Evolutionary conservation across 2,113 vertebrate genomes (phyloP).

Genomic region (Hippocampus abdominalis): DNA sequence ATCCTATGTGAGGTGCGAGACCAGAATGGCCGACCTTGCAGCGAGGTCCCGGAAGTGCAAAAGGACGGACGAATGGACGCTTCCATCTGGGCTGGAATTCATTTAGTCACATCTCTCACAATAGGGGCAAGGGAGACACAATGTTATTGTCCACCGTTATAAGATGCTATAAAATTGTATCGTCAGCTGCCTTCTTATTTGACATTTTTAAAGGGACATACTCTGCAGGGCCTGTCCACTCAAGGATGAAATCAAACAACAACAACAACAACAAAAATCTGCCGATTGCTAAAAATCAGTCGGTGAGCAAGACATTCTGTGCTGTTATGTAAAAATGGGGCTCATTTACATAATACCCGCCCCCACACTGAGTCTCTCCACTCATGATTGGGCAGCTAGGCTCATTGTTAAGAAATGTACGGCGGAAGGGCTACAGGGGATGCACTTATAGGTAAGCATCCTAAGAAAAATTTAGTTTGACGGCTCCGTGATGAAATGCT

Average conservation of each 20-base stretch:
- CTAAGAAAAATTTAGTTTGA: not conserved
- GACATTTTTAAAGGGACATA: too few relatives aligned
- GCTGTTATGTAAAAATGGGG: not conserved
- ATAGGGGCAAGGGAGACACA: slow-evolving; percentile 9
- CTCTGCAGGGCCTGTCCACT: not conserved
- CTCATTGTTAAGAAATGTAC: not conserved
- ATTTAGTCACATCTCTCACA: slow-evolving; percentile 22
- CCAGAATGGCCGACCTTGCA: slow-evolving; percentile 15
- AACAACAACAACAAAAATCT: not conserved
- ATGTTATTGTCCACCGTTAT: slow-evolving; percentile 1
- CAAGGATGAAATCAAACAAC: not conserved
- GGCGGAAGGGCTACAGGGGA: not conserved
- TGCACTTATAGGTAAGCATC: too few relatives aligned
- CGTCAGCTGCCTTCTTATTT: not conserved
- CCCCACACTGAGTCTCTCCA: not conserved
- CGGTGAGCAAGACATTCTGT: not conserved
- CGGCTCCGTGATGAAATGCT: not conserved
- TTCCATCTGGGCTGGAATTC: slow-evolving; percentile 30
- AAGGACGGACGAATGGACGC: not conserved
- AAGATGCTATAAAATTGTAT: not conserved
- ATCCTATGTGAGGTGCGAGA: slow-evolving; percentile 19
- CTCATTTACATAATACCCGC: not conserved
- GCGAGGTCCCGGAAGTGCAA: slow-evolving; percentile 6
- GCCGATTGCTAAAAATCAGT: not conserved
- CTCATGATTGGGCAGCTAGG: not conserved